These are phyloP conservation scores for Eupithecia inturbata DNA, from an alignment of 2,888 invertebrate species.

Conservation along the genomic window DNA sequence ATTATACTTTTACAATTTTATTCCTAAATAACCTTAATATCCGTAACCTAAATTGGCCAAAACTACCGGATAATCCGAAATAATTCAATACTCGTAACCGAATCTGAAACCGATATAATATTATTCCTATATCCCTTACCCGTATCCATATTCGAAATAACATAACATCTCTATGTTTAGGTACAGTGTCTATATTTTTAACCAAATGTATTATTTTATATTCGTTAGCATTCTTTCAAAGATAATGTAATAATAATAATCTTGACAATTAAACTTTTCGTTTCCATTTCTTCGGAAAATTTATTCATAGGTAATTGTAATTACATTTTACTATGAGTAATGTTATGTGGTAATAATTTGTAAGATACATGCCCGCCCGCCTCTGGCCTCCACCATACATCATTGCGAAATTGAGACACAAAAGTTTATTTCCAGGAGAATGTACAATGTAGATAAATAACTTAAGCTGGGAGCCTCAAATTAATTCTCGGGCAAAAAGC, in stretches of 20 bases:
- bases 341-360: background rate
- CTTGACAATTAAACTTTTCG: background rate
- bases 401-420: conserved; percentile 30
- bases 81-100: too few relatives aligned
- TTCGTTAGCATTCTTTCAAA: background rate
- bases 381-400: background rate
- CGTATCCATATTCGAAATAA: too few relatives aligned
- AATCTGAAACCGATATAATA: too few relatives aligned
- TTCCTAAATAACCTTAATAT: too few relatives aligned
- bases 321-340: too few relatives aligned
- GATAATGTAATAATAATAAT: too few relatives aligned
- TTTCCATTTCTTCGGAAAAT: background rate
- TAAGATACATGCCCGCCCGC: background rate
- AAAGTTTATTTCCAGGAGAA: conserved; percentile 34
- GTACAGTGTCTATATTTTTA: too few relatives aligned
- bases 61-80: too few relatives aligned
- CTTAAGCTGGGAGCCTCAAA: conserved; percentile 34
- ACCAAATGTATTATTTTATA: background rate
- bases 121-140: too few relatives aligned
- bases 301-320: background rate
- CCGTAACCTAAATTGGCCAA: too few relatives aligned
- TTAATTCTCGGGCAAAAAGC: conserved; percentile 37
- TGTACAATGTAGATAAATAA: conserved; percentile 38
- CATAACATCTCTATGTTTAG: too few relatives aligned
- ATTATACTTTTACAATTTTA: too few relatives aligned